Evolutionary conservation across 1,140 invertebrate genomes (phyloP).

Genomic region (Archegozetes longisetosus): DNA sequence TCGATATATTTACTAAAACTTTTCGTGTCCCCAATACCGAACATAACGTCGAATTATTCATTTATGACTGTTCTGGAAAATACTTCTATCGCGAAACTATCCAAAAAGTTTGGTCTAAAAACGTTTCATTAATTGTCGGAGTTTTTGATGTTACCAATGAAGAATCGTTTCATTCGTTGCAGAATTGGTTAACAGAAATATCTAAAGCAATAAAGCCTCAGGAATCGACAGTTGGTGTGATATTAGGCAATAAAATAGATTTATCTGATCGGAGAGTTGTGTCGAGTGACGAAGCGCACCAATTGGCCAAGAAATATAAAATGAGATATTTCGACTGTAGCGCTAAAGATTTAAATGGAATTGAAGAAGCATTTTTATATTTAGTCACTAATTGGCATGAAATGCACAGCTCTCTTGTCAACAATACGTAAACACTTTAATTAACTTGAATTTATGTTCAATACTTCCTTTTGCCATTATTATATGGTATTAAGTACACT

Average conservation of each 20-base stretch:
- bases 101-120: neutral
- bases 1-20: constrained; percentile 1
- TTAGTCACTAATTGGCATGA: constrained; percentile 8
- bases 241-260: constrained; percentile 17
- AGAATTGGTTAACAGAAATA: neutral
- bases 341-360: neutral
- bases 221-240: neutral
- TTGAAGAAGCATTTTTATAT: constrained; percentile 13
- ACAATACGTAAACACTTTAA: neutral
- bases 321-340: constrained; percentile 14
- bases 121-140: constrained; percentile 11
- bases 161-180: constrained; percentile 4
- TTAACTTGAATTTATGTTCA: too few species aligned
- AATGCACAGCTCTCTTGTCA: neutral
- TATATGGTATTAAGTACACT: too few species aligned
- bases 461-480: too few species aligned
- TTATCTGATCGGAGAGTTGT: constrained; percentile 6
- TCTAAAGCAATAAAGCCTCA: neutral
- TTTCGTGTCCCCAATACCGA: neutral
- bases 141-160: constrained; percentile 14
- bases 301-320: constrained; percentile 10
- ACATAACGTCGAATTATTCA: constrained; percentile 6
- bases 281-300: neutral
- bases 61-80: constrained; percentile 13
- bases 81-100: constrained; percentile 4